phyloP scores from a whole-genome alignment of 2,888 invertebrate species.

The Lysandra bellargus region DNA sequence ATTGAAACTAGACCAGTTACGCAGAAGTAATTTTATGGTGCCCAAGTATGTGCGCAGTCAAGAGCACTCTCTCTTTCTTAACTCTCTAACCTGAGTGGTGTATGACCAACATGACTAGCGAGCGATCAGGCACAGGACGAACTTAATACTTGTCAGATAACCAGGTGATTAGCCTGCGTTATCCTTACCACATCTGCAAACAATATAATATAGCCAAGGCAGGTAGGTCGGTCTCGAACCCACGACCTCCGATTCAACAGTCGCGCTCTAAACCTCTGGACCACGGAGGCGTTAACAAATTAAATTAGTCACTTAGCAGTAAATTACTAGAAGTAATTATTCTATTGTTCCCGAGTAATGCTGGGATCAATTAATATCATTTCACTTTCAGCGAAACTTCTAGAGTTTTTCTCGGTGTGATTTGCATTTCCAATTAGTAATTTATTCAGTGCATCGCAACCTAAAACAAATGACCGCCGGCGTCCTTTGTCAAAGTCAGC shows the following conservation, averaged over 20 bases:
- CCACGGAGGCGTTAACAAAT: neutral
- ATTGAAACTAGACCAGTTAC: no score
- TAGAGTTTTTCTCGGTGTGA: conserved; percentile 12
- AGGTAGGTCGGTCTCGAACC: no score
- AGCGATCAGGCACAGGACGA: no score
- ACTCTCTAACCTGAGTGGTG: no score
- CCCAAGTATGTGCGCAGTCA: no score
- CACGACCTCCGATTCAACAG: neutral
- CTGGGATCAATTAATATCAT: conserved; percentile 5
- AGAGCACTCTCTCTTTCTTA: no score
- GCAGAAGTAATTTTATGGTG: no score
- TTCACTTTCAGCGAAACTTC: neutral
- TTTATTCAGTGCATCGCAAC: conserved; percentile 29
- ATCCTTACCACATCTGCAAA: no score
- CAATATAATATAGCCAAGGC: no score
- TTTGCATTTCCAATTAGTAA: conserved; percentile 30
- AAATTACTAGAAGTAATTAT: neutral
- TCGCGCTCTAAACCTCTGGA: neutral
- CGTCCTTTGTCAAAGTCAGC: conserved; percentile 28
- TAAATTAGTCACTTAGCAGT: neutral
- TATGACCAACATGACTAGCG: no score
- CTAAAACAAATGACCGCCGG: conserved; percentile 19
- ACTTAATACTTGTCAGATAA: no score
- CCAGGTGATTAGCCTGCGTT: no score
- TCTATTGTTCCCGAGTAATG: neutral